A percentile compares a stretch with the other conserved stretches of the same genome.
Conservation (phyloP, 64 coral and sea anemone genomes). For the Catalaphyllia jardinei region DNA sequence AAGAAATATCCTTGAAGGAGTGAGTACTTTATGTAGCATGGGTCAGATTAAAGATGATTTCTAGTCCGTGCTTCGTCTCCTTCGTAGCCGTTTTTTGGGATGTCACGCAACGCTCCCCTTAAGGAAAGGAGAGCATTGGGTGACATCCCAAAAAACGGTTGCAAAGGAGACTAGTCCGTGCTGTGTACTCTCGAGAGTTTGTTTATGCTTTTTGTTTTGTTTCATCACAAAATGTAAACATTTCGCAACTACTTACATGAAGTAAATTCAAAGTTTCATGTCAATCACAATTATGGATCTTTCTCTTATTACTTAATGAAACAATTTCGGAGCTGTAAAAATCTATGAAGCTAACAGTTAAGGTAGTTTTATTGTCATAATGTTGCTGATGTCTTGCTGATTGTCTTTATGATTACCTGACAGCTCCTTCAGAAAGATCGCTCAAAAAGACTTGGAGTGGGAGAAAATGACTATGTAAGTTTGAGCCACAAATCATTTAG, state of each 20-base stretch:
- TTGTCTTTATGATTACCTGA: background rate
- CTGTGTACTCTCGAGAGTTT: background rate
- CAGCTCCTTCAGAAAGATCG: constrained; percentile 97
- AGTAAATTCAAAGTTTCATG: too few relatives aligned
- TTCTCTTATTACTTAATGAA: too few relatives aligned
- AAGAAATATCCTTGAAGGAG: constrained; percentile 86
- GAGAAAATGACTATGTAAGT: constrained; percentile 94
- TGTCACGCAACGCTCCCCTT: too few relatives aligned
- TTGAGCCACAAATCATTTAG: background rate
- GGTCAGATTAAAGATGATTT: background rate
- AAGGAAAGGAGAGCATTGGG: too few relatives aligned
- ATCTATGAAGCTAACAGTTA: too few relatives aligned
- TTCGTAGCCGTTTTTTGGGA: too few relatives aligned
- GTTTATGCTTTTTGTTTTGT: background rate
- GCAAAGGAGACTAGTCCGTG: background rate
- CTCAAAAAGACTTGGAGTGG: constrained; percentile 80
- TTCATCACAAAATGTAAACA: too few relatives aligned
- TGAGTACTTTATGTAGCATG: constrained; percentile 17
- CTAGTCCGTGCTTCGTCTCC: background rate
- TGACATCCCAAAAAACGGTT: too few relatives aligned
- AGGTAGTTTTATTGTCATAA: too few relatives aligned
- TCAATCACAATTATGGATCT: too few relatives aligned
- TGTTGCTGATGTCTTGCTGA: background rate
- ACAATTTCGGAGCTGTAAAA: too few relatives aligned
- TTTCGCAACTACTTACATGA: too few relatives aligned